Evolutionary conservation across 2,888 invertebrate species (phyloP), one percentile per base, ranked within the genome.

Genomic region (Tipula confusa): DNA sequence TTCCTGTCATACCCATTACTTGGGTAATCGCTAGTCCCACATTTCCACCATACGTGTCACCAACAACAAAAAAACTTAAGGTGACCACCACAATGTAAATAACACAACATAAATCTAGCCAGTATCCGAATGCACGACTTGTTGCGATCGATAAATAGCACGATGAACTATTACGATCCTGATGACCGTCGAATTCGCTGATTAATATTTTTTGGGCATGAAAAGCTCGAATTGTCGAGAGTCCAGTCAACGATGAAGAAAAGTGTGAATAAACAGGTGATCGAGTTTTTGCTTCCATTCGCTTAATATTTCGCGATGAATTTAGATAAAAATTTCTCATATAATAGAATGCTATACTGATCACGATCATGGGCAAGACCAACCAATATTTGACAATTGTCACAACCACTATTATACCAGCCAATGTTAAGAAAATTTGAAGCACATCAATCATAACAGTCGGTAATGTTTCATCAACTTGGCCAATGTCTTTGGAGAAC

Each of bases 221-320:
- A 88, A 96, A 97, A 0, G 98, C 96, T 83, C 98, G 92, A 82
- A 99, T 97, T 0, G 98, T 98, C 0, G 96, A 93, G 85, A 99
- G 91, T 0, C 98, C 98, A 88, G 96, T 95, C 5, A 99, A 91
- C 0, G 97, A 94, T 29, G 97, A 95, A 87, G 94, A 96, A 86
- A 98, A 90, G 88, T 98, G 98, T 1, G 96, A 95, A 90, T 97
- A 98, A n/a, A 99, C 96, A 0, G 98, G 98, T 86, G 97, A 97
- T 84, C 97, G 94, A 85, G 97, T 94, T 88, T 94, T 92, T 89
- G 95, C 95, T 91, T 95, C 95, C 88, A 95, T 91, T 86, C 94
- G 92, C 88, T 95, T 97, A 85, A 97, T 92, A 89, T 94, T 94
- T 85, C 96, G 91, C 79, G 96, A 95, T 6, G 96, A 95, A 82